A percentile compares a stretch with the other conserved stretches of the same genome.
Evolutionary conservation across 2,888 invertebrate species (phyloP).

Genomic region (Syrista parreyssii): DNA sequence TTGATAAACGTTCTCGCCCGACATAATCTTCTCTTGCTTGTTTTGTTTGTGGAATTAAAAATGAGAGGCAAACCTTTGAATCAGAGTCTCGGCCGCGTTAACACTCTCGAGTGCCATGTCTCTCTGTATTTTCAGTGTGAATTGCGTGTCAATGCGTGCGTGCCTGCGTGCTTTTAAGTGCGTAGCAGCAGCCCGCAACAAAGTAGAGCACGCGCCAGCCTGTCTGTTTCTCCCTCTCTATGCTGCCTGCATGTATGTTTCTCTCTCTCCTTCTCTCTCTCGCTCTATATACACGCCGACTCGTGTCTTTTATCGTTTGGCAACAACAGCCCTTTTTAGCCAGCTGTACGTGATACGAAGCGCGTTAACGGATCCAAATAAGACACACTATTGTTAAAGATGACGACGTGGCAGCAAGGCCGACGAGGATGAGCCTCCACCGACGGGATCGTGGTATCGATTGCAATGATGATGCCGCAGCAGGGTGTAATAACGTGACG

Average conservation of each 20-base stretch:
- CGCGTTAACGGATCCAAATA: background rate
- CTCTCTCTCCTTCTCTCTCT: background rate
- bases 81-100: slow-evolving; percentile 64
- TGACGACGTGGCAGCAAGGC: background rate
- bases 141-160: slow-evolving; percentile 5
- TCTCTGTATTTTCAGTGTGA: slow-evolving; percentile 1
- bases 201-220: background rate
- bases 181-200: background rate
- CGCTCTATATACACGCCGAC: background rate
- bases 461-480: background rate
- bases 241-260: background rate
- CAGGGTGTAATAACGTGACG: background rate
- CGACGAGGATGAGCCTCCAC: background rate
- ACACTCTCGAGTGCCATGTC: slow-evolving; percentile 65
- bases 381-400: background rate
- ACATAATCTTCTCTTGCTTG: slow-evolving; percentile 16
- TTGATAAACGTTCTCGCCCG: background rate
- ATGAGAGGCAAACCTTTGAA: slow-evolving; percentile 65
- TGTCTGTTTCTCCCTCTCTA: background rate
- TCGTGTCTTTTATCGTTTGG: background rate
- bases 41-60: slow-evolving; percentile 49
- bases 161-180: background rate
- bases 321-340: background rate
- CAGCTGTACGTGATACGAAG: background rate
- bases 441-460: background rate